Evolutionary conservation across 2,888 invertebrate genomes (phyloP), one percentile per base, ranked within the genome.

Genomic region (Lasioglossum figueresi): DNA sequence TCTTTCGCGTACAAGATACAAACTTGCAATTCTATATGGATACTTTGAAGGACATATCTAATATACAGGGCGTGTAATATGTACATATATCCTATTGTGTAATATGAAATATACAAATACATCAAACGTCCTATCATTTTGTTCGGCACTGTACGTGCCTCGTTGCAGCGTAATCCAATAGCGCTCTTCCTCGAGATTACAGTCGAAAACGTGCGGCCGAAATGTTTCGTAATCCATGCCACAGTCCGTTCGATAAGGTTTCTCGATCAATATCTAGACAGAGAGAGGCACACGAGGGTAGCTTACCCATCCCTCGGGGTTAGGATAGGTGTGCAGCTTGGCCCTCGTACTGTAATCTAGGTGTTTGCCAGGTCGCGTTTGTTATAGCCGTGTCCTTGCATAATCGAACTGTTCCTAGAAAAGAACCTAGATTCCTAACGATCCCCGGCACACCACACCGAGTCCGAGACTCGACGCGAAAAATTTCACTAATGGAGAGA

Each of bases 111-210:
- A n/a, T n/a, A n/a, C n/a, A n/a, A n/a, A n/a, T n/a, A n/a, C n/a
- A n/a, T n/a, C n/a, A n/a, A n/a, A n/a, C n/a, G n/a, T n/a, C n/a
- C n/a, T n/a, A n/a, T n/a, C n/a, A n/a, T n/a, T n/a, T n/a, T n/a
- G n/a, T n/a, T n/a, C n/a, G n/a, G n/a, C n/a, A n/a, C n/a, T n/a
- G n/a, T n/a, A n/a, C 45, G 73, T 72, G 71, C 3, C 80, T 72
- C 70, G 78, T 27, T 77, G 48, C 84, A 82, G 83, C 80, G 72
- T 90, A 88, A 90, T 88, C 86, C 70, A 89, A 90, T 91, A 89
- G 89, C n/a, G 37, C 72, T n/a, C 81, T 87, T 80, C 80, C 79
- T 66, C 59, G 37, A 34, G 77, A 80, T 82, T 83, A 83, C 48
- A 45, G 56, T 23, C 66, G 66, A 34, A 80, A 82, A 76, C 37